Conservation (phyloP, 2,888 invertebrate species). For the Drosophila aldrichi region DNA sequence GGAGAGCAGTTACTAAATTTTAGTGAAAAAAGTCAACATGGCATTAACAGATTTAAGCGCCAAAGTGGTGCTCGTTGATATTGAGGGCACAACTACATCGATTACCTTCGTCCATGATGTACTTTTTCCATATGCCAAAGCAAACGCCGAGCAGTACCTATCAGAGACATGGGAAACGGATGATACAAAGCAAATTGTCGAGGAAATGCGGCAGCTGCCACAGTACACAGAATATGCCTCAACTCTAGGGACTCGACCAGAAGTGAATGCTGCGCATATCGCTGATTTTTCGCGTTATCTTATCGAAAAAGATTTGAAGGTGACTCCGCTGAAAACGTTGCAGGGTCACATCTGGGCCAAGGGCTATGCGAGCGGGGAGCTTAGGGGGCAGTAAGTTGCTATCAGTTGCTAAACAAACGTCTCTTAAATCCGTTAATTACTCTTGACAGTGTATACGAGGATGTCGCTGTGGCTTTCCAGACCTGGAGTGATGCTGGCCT, state of each 20-base stretch:
- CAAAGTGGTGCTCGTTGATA: conserved; percentile 87
- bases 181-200: conserved; percentile 89
- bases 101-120: conserved; percentile 91
- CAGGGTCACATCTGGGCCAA: conserved; percentile 96
- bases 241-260: not conserved
- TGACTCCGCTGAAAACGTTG: conserved; percentile 92
- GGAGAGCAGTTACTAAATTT: not conserved
- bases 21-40: conserved; percentile 14
- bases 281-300: conserved; percentile 91
- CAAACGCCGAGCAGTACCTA: conserved; percentile 90
- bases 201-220: conserved; percentile 87
- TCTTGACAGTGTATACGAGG: conserved; percentile 91
- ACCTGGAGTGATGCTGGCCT: conserved; percentile 89
- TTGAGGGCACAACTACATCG: conserved; percentile 91
- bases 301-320: conserved; percentile 93
- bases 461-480: conserved; percentile 91
- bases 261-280: conserved; percentile 86
- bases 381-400: conserved; percentile 95
- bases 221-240: conserved; percentile 60
- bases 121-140: conserved; percentile 91
- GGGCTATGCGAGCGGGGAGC: conserved; percentile 91
- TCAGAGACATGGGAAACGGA: conserved; percentile 89
- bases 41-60: conserved; percentile 41
- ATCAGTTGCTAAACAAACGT: not conserved
- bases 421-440: not conserved